Evolutionary conservation across 2,113 vertebrate genomes (phyloP).

Genomic region (Pseudopodoces humilis): DNA sequence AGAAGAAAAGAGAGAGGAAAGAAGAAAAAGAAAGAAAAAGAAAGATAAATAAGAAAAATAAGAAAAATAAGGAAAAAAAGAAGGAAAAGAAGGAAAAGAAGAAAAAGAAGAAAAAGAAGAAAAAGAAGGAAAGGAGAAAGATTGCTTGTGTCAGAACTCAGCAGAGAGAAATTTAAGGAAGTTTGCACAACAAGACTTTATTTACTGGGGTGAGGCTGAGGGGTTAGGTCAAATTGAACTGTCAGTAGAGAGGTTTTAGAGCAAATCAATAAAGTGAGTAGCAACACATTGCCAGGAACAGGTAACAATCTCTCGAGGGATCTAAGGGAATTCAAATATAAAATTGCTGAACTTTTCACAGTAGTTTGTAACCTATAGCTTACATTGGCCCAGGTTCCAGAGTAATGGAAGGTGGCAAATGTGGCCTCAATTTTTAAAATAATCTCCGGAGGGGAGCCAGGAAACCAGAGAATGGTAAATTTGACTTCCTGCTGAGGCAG

Average conservation of each 20-base stretch:
- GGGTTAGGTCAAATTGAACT: neutral
- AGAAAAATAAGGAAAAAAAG: fast-evolving
- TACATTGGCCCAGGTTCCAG: conserved; percentile 46
- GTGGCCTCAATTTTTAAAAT: conserved; percentile 66
- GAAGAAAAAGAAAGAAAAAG: fast-evolving
- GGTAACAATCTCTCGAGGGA: conserved; percentile 50
- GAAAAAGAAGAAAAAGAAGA: fast-evolving
- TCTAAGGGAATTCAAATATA: conserved; percentile 47
- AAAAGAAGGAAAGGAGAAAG: fast-evolving
- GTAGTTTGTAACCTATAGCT: conserved; percentile 45
- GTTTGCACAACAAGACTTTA: conserved; percentile 22
- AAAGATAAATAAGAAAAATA: fast-evolving
- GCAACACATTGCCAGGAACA: conserved; percentile 29
- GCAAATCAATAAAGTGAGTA: conserved; percentile 23
- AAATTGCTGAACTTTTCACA: conserved; percentile 47
- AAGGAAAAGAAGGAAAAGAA: fast-evolving
- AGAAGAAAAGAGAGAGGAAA: fast-evolving
- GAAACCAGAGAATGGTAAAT: conserved; percentile 65
- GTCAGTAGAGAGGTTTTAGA: neutral
- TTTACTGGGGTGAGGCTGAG: neutral
- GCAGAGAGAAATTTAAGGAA: neutral
- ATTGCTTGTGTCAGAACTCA: neutral
- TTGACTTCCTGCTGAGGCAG: conserved; percentile 58
- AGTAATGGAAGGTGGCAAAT: conserved; percentile 65
- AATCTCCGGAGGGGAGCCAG: conserved; percentile 65